Evolutionary conservation across 2,113 vertebrate species (phyloP), one percentile per base, ranked within the genome.

Genomic region (Pseudorhombus dupliciocellatus): DNA sequence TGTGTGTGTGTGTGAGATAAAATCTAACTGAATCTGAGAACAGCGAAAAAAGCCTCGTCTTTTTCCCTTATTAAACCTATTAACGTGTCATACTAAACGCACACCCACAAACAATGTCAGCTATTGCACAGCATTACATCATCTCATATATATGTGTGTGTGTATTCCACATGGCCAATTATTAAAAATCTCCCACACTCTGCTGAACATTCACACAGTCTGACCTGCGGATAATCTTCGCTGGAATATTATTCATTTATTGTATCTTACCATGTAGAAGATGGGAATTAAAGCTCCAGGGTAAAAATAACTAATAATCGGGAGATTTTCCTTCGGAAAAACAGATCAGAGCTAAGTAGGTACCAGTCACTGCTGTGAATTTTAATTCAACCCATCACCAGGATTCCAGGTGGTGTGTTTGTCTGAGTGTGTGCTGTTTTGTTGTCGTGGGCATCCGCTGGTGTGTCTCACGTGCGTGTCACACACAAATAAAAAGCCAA

Each of bases 241-340:
- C 22, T 61, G 66, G 51, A 55, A 74, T 30, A 42, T 70, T 46
- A 68, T 56, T 66, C 64, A 63, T 70, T 31, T 20, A 63, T 46
- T 66, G 48, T 68, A 61, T 51, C 11, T 79, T 58, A 62, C 44
- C 28, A 52, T 58, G 72, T 24, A 75, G n/a, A 50, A 72, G 56
- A 79, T 26, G 18, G 52, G 67, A 70, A 64, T 78, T 52, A 58
- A 80, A 70, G 63, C 70, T 72, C 11, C 22, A 10, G 51, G 67
- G 73, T 51, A 46, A 77, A 83, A 76, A 75, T 71, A 75, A 67
- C 58, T 67, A 61, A 24, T 65, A 51, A 56, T 25, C 26, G 59
- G 66, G 72, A 81, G 77, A 70, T 86, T 80, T 79, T 80, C 73
- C 81, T 55, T 78, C 54, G 66, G 57, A 73, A 80, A 84, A 86